Base-by-base conservation (phyloP, 2,797 vertebrate species). In the Myotis planiceps region DNA sequence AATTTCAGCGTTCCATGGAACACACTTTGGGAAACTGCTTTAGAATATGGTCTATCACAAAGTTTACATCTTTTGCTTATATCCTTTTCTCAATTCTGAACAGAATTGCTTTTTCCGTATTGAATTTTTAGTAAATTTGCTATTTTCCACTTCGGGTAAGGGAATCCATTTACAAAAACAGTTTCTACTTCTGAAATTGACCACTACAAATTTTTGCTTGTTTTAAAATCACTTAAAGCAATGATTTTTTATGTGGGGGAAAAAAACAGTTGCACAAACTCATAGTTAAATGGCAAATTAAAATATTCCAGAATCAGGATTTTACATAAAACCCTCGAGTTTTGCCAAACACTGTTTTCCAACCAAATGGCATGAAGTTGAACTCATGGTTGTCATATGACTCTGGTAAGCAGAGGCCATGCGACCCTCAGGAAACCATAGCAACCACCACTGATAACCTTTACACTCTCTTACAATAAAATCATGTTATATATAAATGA, bases 391-490 rank as follows among this genome's bases (percentile, higher is more conserved):
- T 76, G 27, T 79, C 37, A 47, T 4, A 8, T 71, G 79, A 75
- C 27, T 72, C 23, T 27, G n/a, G 29, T 74, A 9, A 51, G 4
- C 0, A 45, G 51, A 86, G 29, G 27, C 2, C 9, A n/a, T 42
- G 12, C 29, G 13, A 88, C 23, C 74, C 42, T 9, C 4, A 6
- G 6, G 81, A 80, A 82, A 75, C 3, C 53, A 76, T 0, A 58
- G 21, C 27, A 92, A 39, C 14, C 0, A 0, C 1, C 0, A 0
- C 0, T 72, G 27, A 53, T 39, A 1, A 2, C 18, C 76, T 66
- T 6, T 45, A 75, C 10, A 29, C 82, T 92, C 23, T 21, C 2
- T 88, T 80, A 81, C 27, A 60, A 14, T 18, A 94, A 63, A 69
- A 39, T 6, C 25, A 66, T 15, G 4, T 15, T 39, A 68, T 65